Base-by-base conservation (phyloP, 1,140 invertebrate species). In the Drosophila watanabei region DNA sequence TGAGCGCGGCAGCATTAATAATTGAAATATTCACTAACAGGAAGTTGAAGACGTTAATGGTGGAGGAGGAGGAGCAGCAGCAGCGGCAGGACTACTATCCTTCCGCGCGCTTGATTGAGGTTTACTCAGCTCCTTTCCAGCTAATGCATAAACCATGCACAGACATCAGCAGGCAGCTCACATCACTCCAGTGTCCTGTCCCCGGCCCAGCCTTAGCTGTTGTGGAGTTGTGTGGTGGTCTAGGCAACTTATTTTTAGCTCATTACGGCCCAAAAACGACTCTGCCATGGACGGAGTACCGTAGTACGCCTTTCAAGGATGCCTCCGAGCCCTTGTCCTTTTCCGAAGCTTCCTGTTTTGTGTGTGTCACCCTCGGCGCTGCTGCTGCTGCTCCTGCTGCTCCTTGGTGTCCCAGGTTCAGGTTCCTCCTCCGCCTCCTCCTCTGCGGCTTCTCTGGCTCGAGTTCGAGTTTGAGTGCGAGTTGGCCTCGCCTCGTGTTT, bases 21-120 rank as follows among this genome's bases (percentile, higher is more conserved):
- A 91, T 91, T 91, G 88, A 91, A 91, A 91, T 88, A 91, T 91
- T 84, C 88, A 91, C 87, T 91, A 91, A 91, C 87, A 91, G 88
- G 86, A 91, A 91, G 87, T 91, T 91, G 88, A 89, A 85, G 89
- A 85, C 81, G 89, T 91, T 91, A 91, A 91, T 91, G 89, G 84
- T 58, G 65, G 75, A 69, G 71, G 88, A 72, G 86, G 45, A 30
- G 63, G 54, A 66, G 58, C 45, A 35, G 16, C 18, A n/a, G n/a
- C n/a, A 28, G 58, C 57, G 32, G 16, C 28, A 35, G 39, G 14
- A 59, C 35, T 35, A 45, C 54, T 68, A 68, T 60, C 77, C 46
- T 73, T 46, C 52, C 77, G 69, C 77, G 61, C 77, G 70, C 82
- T 82, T 86, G 85, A 89, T 90, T 90, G 85, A 90, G 85, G 85